Conservation (phyloP, 2,797 vertebrate species). For the Etheostoma perlongum region DNA sequence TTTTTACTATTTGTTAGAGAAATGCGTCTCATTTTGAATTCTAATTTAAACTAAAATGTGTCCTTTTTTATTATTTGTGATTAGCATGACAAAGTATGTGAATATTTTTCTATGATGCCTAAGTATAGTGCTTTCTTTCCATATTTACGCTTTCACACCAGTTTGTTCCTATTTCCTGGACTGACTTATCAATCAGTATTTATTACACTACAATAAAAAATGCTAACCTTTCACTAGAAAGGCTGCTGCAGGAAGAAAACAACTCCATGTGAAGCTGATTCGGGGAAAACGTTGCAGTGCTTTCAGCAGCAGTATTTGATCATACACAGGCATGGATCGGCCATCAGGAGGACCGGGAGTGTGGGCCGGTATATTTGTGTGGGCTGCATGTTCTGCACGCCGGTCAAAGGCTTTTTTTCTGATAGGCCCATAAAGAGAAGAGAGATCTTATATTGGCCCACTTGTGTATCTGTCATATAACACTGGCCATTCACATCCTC, state of each 20-base stretch:
- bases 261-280: not conserved
- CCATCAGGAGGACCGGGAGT: no score
- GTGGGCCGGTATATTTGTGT: no score
- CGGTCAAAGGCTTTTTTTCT: no score
- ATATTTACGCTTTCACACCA: not conserved
- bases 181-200: no score
- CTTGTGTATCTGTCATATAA: no score
- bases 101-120: not conserved
- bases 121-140: not conserved
- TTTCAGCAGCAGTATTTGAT: constrained; percentile 3
- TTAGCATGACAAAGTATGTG: not conserved
- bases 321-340: not conserved
- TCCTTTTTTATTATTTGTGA: not conserved
- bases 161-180: no score
- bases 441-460: no score
- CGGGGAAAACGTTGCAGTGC: not conserved
- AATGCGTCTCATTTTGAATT: not conserved
- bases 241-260: not conserved
- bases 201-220: no score
- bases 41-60: not conserved
- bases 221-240: not conserved
- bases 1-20: not conserved
- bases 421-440: no score
- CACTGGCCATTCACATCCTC: no score
- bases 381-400: no score